Conservation (phyloP, 2,797 vertebrate genomes). For the Nannoperca australis region DNA sequence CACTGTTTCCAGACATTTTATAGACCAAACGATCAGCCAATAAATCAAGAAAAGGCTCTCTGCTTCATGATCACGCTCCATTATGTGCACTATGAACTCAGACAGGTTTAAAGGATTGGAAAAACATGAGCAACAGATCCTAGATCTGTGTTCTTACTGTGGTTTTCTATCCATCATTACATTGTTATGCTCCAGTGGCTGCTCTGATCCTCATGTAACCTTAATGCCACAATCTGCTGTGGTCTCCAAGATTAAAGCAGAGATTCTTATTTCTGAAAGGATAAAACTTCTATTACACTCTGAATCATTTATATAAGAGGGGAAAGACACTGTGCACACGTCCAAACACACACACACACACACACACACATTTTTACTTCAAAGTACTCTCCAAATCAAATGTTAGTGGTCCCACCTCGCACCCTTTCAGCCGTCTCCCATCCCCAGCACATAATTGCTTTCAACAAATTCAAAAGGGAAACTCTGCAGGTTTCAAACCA, state of each 20-base stretch:
- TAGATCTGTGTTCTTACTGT: constrained; percentile 25
- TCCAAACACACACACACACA: constrained; percentile 12
- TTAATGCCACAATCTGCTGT: constrained; percentile 49
- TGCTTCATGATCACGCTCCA: not conserved
- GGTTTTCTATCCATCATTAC: constrained; percentile 3
- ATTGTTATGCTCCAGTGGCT: constrained; percentile 43
- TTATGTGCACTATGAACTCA: not conserved
- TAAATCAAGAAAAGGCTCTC: not conserved
- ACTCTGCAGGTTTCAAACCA: constrained; percentile 49
- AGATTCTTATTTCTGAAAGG: constrained; percentile 41
- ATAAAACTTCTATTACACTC: constrained; percentile 38
- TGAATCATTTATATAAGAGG: constrained; percentile 50
- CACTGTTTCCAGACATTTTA: not conserved
- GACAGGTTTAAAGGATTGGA: not conserved
- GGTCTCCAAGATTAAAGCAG: constrained; percentile 53
- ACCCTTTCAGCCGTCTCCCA: constrained; percentile 9
- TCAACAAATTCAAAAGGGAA: constrained; percentile 46
- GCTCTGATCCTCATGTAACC: constrained; percentile 61
- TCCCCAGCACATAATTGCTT: constrained; percentile 37
- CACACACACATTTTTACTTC: constrained; percentile 39
- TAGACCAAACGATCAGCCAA: not conserved
- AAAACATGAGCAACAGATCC: not conserved
- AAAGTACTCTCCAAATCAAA: constrained; percentile 58
- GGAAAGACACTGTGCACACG: constrained; percentile 18
- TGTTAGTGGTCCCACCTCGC: constrained; percentile 34